Conservation (phyloP, 2,888 invertebrate genomes). For the Aspidiotus destructor region DNA sequence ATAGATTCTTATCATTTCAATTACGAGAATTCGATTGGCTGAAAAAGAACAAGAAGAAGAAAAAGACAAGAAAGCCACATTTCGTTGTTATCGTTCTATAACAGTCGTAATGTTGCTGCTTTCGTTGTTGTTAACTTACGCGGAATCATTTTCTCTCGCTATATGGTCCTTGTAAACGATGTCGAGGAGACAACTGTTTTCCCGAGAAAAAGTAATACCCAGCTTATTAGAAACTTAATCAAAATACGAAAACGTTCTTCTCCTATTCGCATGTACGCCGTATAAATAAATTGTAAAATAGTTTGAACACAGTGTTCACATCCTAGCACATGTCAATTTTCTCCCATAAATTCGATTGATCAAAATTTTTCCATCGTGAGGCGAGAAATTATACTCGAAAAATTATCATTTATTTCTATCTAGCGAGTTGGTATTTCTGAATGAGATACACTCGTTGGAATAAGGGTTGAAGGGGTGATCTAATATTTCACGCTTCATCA, state of each 20-base stretch:
- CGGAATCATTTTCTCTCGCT: conserved; percentile 30
- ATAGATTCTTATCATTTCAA: conserved; percentile 33
- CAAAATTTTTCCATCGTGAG: conserved; percentile 9
- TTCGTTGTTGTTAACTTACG: conserved; percentile 24
- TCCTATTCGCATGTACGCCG: conserved; percentile 2
- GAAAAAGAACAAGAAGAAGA: conserved; percentile 29
- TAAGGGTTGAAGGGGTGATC: too few relatives aligned
- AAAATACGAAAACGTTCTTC: conserved; percentile 28
- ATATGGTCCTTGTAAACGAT: conserved; percentile 23
- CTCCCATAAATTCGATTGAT: conserved; percentile 21
- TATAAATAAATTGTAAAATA: conserved; percentile 29
- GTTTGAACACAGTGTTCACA: conserved; percentile 21
- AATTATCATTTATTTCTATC: too few relatives aligned
- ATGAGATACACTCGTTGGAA: too few relatives aligned
- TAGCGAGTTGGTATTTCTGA: too few relatives aligned
- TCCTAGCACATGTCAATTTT: background rate
- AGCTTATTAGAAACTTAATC: conserved; percentile 31
- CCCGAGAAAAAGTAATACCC: conserved; percentile 27
- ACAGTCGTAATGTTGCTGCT: conserved; percentile 31
- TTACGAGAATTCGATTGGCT: conserved; percentile 33
- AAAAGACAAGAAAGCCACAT: conserved; percentile 30
- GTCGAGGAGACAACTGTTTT: conserved; percentile 7
- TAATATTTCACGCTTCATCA: too few relatives aligned
- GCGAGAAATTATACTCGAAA: too few relatives aligned
- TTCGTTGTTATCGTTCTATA: conserved; percentile 32